A percentile compares a stretch with the other conserved stretches of the same genome.
Evolutionary conservation across 2,113 vertebrate genomes (phyloP).

Genomic region (Amazona vittata): DNA sequence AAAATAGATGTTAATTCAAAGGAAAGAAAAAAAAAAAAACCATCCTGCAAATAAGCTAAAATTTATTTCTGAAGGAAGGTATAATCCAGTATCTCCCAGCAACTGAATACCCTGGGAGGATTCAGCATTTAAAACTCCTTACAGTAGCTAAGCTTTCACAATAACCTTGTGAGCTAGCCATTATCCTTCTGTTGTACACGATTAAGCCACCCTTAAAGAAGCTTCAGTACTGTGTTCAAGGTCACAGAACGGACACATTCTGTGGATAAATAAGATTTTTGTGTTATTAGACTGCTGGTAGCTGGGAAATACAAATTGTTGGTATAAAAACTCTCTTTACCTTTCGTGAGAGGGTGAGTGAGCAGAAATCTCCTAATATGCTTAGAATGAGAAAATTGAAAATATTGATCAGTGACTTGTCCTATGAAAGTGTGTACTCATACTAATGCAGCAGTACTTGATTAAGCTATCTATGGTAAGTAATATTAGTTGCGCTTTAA

Average conservation of each 20-base stretch:
- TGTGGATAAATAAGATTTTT: neutral
- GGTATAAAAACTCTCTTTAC: neutral
- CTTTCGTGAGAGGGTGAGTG: neutral
- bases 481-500: neutral
- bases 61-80: neutral
- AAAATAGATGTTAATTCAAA: neutral
- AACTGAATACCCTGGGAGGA: neutral
- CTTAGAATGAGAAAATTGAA: neutral
- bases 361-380: neutral
- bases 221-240: neutral
- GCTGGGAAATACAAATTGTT: neutral
- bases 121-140: neutral
- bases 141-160: neutral
- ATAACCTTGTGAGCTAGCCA: neutral
- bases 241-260: neutral
- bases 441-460: neutral
- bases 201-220: neutral
- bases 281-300: neutral
- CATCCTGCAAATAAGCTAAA: neutral
- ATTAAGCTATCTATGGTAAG: neutral
- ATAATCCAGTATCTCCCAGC: neutral
- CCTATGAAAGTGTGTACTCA: neutral
- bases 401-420: neutral
- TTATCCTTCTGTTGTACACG: neutral
- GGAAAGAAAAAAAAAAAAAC: neutral